phyloP scores from a whole-genome alignment of 2,113 vertebrate genomes.

The Lucifuga dentata region DNA sequence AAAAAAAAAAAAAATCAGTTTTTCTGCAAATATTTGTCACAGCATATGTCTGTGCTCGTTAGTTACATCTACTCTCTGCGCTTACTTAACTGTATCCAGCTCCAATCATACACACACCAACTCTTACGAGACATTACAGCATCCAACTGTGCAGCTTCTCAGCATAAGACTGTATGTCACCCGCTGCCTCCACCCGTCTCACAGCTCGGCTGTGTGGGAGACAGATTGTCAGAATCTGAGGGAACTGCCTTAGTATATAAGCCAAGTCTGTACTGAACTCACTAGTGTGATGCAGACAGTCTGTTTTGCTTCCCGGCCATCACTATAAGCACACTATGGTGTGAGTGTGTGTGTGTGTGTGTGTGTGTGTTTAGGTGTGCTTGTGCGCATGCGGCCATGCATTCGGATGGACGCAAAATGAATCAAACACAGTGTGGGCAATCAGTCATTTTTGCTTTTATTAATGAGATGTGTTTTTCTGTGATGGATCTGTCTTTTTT shows the following conservation, averaged over 20 bases:
- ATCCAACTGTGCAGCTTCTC: not conserved
- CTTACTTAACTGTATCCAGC: not conserved
- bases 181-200: slow-evolving; percentile 5
- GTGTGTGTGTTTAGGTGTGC: slow-evolving; percentile 25
- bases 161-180: slow-evolving; percentile 19
- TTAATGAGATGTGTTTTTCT: slow-evolving; percentile 69
- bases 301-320: slow-evolving; percentile 54
- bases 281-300: slow-evolving; percentile 32
- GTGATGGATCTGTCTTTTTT: slow-evolving; percentile 64
- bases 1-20: too few species aligned
- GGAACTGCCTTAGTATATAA: slow-evolving; percentile 35
- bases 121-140: not conserved
- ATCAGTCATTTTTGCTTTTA: slow-evolving; percentile 58
- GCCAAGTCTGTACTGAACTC: slow-evolving; percentile 44
- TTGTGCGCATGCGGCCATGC: slow-evolving; percentile 29
- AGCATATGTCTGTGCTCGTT: not conserved
- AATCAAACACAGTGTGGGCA: slow-evolving; percentile 52
- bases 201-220: slow-evolving; percentile 42
- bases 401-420: slow-evolving; percentile 54
- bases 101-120: not conserved
- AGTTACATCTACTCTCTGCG: not conserved
- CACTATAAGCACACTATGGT: slow-evolving; percentile 25
- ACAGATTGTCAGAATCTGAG: slow-evolving; percentile 47
- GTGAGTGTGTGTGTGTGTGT: slow-evolving; percentile 3
- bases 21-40: too few species aligned